These are phyloP conservation scores for Melanostoma scalare DNA, from an alignment of 2,888 invertebrate genomes.

Conservation along the genomic window DNA sequence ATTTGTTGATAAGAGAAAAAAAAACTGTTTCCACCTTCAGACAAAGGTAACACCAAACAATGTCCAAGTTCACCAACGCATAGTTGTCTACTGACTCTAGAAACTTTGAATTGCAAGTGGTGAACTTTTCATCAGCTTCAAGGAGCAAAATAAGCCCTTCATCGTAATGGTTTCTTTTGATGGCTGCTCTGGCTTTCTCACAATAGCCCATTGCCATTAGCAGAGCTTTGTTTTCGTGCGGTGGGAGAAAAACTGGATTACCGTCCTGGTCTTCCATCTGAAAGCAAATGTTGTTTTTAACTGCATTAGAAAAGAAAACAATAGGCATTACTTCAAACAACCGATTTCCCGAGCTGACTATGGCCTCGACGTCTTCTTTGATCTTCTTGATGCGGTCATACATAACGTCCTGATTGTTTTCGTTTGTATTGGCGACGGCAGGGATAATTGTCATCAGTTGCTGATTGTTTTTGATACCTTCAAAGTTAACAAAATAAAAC, in stretches of 20 bases:
- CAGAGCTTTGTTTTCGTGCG: conserved; percentile 86
- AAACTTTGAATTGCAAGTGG: conserved; percentile 81
- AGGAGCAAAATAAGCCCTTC: conserved; percentile 88
- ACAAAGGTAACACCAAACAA: conserved; percentile 94
- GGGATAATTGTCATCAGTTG: conserved; percentile 86
- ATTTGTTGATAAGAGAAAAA: not conserved
- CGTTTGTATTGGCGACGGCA: conserved; percentile 78
- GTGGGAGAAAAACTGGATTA: conserved; percentile 87
- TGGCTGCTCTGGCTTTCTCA: conserved; percentile 88
- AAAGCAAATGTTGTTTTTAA: conserved; percentile 26
- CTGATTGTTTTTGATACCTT: conserved; percentile 85
- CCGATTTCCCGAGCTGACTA: conserved; percentile 82
- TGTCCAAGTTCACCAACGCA: conserved; percentile 91
- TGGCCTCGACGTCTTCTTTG: conserved; percentile 83
- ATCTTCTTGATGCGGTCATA: conserved; percentile 84
- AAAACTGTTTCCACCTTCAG: conserved; percentile 81
- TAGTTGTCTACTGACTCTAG: conserved; percentile 91
- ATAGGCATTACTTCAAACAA: conserved; percentile 76
- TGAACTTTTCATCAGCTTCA: conserved; percentile 90
- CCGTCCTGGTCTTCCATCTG: conserved; percentile 91
- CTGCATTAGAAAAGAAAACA: not conserved
- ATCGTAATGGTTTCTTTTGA: conserved; percentile 86
- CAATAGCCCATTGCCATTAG: conserved; percentile 90
- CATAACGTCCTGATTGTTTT: conserved; percentile 83
- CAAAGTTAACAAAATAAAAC: not conserved